phyloP scores from a whole-genome alignment of 2,797 vertebrate genomes.

The Loris lydekkerianus region DNA sequence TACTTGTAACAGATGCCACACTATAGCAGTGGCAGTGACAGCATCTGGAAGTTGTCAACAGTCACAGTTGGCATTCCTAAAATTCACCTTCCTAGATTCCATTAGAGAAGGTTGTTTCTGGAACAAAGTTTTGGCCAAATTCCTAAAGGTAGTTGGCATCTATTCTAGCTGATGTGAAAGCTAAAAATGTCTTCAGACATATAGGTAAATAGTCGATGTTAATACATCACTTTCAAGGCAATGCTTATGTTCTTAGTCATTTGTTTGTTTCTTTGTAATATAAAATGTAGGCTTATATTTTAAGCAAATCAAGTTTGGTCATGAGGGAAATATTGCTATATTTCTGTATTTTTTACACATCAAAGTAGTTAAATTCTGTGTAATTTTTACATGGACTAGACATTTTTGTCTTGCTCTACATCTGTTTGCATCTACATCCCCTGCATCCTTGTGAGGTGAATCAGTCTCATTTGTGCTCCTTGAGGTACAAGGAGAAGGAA shows the following conservation, averaged over 20 bases:
- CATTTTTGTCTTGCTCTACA: conserved; percentile 39
- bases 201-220: neutral
- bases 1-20: neutral
- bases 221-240: neutral
- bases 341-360: neutral
- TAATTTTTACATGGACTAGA: conserved; percentile 42
- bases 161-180: neutral
- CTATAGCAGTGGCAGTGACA: neutral
- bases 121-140: neutral
- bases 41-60: conserved; percentile 47
- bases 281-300: conserved; percentile 47
- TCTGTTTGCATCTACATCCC: conserved; percentile 59
- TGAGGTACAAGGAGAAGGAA: too few species aligned
- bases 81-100: conserved; percentile 8
- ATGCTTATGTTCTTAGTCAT: neutral
- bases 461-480: too few species aligned
- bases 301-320: neutral
- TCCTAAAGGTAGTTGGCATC: neutral
- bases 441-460: too few species aligned
- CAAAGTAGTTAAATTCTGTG: conserved; percentile 3
- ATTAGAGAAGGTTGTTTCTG: conserved; percentile 29
- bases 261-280: conserved; percentile 48
- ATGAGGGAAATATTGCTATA: neutral
- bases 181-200: neutral
- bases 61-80: neutral